Base-by-base conservation (phyloP, 2,113 vertebrate species). In the Thymallus thymallus region DNA sequence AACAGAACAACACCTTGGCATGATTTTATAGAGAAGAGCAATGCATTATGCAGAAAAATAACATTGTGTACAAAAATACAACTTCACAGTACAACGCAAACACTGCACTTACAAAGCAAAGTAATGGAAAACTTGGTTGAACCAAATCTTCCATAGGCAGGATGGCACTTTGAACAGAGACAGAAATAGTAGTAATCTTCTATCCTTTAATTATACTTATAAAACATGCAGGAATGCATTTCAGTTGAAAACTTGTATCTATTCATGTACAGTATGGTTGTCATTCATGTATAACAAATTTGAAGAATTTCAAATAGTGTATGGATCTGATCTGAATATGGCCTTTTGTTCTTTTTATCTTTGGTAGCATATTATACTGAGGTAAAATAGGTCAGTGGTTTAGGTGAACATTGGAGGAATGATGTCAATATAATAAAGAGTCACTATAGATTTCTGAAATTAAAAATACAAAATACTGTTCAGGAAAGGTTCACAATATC, bases 31-130 rank as follows among this genome's bases (percentile, higher is more conserved):
- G 29, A 61, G 35, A 4, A 82, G 71, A 84, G 77, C 85, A 82
- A 61, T 62, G 80, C 48, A 51, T 79, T 82, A 81, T 83, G 68
- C 66, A 80, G 71, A 87, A 86, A 87, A 69, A 82, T 71, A 81
- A 78, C 66, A 80, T 72, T 82, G 75, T 85, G 82, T 88, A 86
- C 87, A 90, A 89, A 91, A 90, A 89, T 89, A 68, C 88, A 80
- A 85, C 77, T 73, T 88, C 84, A 88, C 85, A 80, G 81, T 88
- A 88, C 81, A 88, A 88, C 87, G 86, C 81, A 89, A 88, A 88
- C 10, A 83, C 75, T 73, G 81, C 82, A 82, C 64, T 72, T 70
- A 87, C 82, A 82, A 82, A 84, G 75, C 80, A 68, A 82, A 82
- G 75, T 77, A 68, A 35, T 9, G 18, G 71, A 81, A 74, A 65